phyloP scores from a whole-genome alignment of 2,888 invertebrate genomes.

The Choristoneura rosaceana region DNA sequence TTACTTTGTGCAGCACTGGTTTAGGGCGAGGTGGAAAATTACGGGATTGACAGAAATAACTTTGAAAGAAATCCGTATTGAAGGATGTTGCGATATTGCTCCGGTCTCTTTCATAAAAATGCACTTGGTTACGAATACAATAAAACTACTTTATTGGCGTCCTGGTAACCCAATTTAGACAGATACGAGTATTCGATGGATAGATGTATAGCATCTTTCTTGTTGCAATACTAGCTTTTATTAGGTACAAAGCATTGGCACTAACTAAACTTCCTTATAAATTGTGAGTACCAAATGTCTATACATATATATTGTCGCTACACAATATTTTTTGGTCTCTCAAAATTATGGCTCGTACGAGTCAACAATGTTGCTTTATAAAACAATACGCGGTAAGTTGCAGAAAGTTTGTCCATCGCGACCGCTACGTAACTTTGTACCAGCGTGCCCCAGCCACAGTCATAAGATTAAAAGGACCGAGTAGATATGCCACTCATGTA shows the following conservation, averaged over 20 bases:
- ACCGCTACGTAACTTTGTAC: slow-evolving; percentile 51
- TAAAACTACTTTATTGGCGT: neutral
- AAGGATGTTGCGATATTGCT: neutral
- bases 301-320: neutral
- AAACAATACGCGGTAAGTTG: slow-evolving; percentile 24
- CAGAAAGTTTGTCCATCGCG: slow-evolving; percentile 50
- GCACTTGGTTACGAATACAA: neutral
- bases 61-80: neutral
- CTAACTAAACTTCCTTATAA: too few species aligned
- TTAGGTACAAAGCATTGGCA: neutral
- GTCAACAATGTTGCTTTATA: slow-evolving; percentile 16
- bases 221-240: neutral
- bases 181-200: neutral
- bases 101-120: neutral
- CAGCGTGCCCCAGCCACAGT: slow-evolving; percentile 59
- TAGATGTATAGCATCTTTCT: neutral
- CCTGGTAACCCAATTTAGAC: neutral
- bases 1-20: slow-evolving; percentile 67
- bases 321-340: neutral
- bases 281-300: neutral
- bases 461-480: slow-evolving; percentile 60
- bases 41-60: neutral
- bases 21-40: neutral
- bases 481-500: slow-evolving; percentile 37
- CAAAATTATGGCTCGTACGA: slow-evolving; percentile 41